Percentiles rank a stretch among this genome's conserved stretches.
Evolutionary conservation across 2,888 invertebrate genomes (phyloP).

Genomic region (Aphidius colemani): DNA sequence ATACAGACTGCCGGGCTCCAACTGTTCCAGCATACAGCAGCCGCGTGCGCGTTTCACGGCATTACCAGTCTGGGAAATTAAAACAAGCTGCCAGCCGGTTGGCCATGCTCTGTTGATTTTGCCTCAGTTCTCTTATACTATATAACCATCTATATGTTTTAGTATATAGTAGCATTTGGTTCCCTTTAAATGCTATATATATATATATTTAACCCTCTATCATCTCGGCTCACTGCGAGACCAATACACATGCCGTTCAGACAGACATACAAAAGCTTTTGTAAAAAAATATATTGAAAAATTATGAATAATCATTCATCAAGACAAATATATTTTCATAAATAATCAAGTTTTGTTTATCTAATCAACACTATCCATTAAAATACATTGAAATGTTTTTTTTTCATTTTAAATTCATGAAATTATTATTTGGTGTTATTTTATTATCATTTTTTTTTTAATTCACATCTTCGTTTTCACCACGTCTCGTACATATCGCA

Average conservation of each 20-base stretch:
- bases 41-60: slow-evolving; percentile 30
- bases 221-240: neutral
- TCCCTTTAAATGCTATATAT: slow-evolving; percentile 2
- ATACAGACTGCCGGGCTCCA: slow-evolving; percentile 14
- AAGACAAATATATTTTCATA: too few species aligned
- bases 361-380: too few species aligned
- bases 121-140: slow-evolving; percentile 26
- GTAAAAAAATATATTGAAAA: too few species aligned
- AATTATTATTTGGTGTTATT: neutral
- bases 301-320: too few species aligned
- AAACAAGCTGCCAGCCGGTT: slow-evolving; percentile 54
- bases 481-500: slow-evolving; percentile 4
- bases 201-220: neutral
- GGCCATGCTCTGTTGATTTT: slow-evolving; percentile 38
- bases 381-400: too few species aligned
- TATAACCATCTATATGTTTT: slow-evolving; percentile 13
- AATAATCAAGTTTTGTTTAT: too few species aligned
- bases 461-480: slow-evolving; percentile 5
- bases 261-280: too few species aligned
- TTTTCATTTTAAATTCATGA: too few species aligned
- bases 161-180: slow-evolving; percentile 10
- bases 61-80: slow-evolving; percentile 53
- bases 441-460: neutral
- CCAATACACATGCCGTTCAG: slow-evolving; percentile 1
- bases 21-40: slow-evolving; percentile 34